phyloP scores from a whole-genome alignment of 2,888 invertebrate species.

The Linyphia triangularis region DNA sequence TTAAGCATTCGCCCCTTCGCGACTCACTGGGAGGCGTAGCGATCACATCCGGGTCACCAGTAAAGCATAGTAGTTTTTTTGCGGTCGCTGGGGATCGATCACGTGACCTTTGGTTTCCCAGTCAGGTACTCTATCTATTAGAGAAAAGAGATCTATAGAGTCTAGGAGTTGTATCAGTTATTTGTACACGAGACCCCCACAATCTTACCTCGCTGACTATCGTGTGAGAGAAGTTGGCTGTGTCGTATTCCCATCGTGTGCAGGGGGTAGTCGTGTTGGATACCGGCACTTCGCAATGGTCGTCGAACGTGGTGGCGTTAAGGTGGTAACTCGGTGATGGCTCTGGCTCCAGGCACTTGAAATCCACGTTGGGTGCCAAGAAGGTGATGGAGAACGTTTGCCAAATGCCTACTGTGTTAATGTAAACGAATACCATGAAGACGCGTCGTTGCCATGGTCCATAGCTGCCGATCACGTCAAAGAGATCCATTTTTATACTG shows the following conservation, averaged over 20 bases:
- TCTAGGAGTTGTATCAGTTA: no score
- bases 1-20: no score
- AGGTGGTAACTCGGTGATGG: constrained; percentile 5
- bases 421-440: constrained; percentile 30
- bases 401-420: constrained; percentile 36
- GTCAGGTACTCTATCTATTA: no score
- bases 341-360: constrained; percentile 37
- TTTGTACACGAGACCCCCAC: no score
- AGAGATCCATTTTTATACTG: constrained; percentile 2
- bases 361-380: constrained; percentile 55
- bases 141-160: no score
- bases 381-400: constrained; percentile 62
- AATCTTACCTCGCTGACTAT: constrained; percentile 85
- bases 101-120: no score
- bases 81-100: no score
- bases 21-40: no score
- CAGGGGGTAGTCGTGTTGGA: constrained; percentile 80
- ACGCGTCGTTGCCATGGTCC: constrained; percentile 25
- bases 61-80: no score
- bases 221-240: constrained; percentile 83
- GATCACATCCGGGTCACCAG: no score
- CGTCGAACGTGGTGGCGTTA: neutral
- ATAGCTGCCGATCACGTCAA: constrained; percentile 31
- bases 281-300: neutral
- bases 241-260: constrained; percentile 84